phyloP scores from a whole-genome alignment of 2,797 vertebrate species.

The Carcharodon carcharias region DNA sequence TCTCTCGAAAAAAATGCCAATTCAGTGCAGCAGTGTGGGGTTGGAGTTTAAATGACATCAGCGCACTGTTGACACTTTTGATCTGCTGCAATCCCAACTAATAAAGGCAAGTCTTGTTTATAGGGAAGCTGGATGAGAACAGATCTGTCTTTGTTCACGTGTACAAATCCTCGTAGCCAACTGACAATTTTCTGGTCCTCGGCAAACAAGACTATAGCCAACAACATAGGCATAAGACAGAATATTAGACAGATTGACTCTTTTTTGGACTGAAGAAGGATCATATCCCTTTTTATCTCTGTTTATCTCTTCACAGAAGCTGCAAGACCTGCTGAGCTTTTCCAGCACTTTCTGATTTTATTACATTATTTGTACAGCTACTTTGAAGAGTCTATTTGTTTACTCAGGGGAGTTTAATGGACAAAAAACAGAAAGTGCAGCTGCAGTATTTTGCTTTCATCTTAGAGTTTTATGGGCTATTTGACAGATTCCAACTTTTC shows the following conservation, averaged over 20 bases:
- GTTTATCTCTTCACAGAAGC: too few species aligned
- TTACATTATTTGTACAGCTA: too few species aligned
- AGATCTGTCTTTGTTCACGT: neutral
- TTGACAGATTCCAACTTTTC: too few species aligned
- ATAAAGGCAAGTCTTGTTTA: neutral
- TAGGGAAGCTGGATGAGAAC: neutral
- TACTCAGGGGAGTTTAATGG: too few species aligned
- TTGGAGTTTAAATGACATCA: neutral
- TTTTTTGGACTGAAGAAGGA: too few species aligned
- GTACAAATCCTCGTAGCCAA: neutral
- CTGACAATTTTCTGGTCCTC: neutral
- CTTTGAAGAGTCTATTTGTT: too few species aligned
- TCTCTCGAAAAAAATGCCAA: neutral
- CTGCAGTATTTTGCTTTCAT: too few species aligned
- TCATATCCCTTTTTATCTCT: too few species aligned
- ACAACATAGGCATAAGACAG: neutral
- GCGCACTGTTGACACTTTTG: neutral
- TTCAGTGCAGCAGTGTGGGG: neutral
- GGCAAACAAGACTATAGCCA: neutral
- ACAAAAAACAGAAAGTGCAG: too few species aligned
- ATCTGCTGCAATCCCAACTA: neutral
- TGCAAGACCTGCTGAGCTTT: too few species aligned
- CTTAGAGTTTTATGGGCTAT: too few species aligned
- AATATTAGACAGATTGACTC: neutral
- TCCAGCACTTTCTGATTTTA: too few species aligned